Conservation (phyloP, 2,113 vertebrate genomes). For the Etheostoma spectabile region DNA sequence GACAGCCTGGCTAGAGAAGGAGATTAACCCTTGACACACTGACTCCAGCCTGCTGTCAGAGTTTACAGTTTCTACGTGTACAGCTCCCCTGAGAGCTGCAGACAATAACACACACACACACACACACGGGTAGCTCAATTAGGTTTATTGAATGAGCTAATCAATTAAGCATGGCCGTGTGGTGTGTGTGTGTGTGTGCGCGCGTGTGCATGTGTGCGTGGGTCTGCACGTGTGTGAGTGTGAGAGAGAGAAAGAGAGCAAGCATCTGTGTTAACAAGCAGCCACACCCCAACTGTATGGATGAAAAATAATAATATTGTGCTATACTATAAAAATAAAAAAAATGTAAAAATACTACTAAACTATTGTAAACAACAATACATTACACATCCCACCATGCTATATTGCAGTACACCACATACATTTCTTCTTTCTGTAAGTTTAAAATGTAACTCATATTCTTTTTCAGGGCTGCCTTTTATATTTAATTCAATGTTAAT, state of each 20-base stretch:
- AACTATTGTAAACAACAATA: background rate
- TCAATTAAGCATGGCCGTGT: no score
- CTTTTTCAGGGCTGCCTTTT: no score
- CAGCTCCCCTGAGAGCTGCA: slow-evolving; percentile 48
- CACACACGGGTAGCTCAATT: no score
- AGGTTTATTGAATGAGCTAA: no score
- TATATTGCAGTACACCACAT: no score
- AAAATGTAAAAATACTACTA: no score
- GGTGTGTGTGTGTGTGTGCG: slow-evolving; percentile 7
- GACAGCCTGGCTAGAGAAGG: slow-evolving; percentile 52
- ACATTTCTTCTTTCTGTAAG: no score
- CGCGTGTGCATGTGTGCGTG: background rate
- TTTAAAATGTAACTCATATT: no score
- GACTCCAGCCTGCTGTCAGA: slow-evolving; percentile 46
- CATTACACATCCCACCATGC: background rate
- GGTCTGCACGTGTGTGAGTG: no score
- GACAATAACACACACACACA: no score
- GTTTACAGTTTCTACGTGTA: slow-evolving; percentile 19
- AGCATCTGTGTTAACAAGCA: background rate
- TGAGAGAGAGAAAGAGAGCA: no score
- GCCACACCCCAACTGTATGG: slow-evolving; percentile 49
- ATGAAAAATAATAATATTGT: background rate
- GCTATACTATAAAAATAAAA: background rate
- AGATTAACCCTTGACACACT: slow-evolving; percentile 75
- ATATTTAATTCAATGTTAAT: no score